A percentile compares a stretch with the other conserved stretches of the same genome.
These are phyloP conservation scores for Zingel zingel DNA, from an alignment of 2,113 vertebrate species.

Conservation along the genomic window DNA sequence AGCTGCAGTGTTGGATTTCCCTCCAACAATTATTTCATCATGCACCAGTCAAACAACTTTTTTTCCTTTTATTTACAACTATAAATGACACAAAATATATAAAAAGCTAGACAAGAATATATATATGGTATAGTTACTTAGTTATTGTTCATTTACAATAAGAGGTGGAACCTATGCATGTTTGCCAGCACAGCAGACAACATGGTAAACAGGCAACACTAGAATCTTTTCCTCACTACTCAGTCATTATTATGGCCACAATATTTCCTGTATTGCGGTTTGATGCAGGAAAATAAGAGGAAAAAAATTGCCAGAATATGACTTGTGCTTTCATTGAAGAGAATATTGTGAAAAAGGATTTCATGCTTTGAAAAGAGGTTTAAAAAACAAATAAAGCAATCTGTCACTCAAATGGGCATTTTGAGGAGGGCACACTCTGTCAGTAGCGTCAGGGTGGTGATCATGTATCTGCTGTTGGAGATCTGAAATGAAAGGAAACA, in stretches of 20 bases:
- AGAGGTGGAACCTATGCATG: neutral
- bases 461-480: conserved; percentile 86
- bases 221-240: neutral
- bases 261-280: neutral
- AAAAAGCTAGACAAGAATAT: conserved; percentile 1
- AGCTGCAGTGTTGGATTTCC: neutral
- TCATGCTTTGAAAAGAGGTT: neutral
- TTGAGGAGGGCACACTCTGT: conserved; percentile 88
- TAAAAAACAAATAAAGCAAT: neutral
- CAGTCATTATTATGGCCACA: neutral
- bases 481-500: conserved; percentile 83
- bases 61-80: conserved; percentile 56
- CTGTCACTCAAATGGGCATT: conserved; percentile 76
- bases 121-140: neutral
- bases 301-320: neutral
- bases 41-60: neutral
- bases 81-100: conserved; percentile 26
- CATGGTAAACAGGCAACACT: neutral
- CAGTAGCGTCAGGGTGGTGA: conserved; percentile 88
- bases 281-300: neutral
- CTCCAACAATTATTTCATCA: neutral
- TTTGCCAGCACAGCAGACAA: neutral
- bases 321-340: neutral
- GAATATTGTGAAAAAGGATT: neutral
- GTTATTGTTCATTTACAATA: conserved; percentile 41